Evolutionary conservation across 2,113 vertebrate genomes (phyloP).

Genomic region (Dasyprocta punctata): DNA sequence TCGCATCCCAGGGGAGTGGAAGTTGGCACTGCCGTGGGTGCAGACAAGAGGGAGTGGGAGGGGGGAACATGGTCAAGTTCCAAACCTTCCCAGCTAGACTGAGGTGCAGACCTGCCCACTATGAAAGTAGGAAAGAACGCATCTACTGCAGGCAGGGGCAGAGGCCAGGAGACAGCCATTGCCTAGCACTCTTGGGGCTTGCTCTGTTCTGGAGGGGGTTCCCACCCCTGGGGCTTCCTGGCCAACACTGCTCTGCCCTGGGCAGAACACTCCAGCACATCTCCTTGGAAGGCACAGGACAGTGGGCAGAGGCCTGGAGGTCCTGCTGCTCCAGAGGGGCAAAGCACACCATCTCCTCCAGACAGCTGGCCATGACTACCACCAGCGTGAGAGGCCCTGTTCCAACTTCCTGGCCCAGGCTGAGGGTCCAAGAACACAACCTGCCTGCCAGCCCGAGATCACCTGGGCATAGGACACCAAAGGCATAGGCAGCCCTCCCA

Average conservation of each 20-base stretch:
- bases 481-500: not conserved
- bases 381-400: not conserved
- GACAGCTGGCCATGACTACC: not conserved
- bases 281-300: not conserved
- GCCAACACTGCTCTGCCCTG: not conserved
- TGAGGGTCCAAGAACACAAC: not conserved
- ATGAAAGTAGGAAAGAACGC: not conserved
- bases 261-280: not conserved
- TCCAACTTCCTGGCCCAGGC: not conserved
- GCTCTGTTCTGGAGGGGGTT: not conserved
- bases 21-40: conserved; percentile 41
- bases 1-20: conserved; percentile 64
- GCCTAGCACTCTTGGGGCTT: too few relatives aligned
- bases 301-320: not conserved
- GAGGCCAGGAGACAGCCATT: not conserved
- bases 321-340: not conserved
- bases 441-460: not conserved
- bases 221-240: not conserved
- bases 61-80: not conserved
- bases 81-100: not conserved
- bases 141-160: not conserved
- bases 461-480: not conserved
- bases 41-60: not conserved
- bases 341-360: not conserved
- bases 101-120: not conserved